phyloP scores from a whole-genome alignment of 2,113 vertebrate species.

The Siniperca knerii region DNA sequence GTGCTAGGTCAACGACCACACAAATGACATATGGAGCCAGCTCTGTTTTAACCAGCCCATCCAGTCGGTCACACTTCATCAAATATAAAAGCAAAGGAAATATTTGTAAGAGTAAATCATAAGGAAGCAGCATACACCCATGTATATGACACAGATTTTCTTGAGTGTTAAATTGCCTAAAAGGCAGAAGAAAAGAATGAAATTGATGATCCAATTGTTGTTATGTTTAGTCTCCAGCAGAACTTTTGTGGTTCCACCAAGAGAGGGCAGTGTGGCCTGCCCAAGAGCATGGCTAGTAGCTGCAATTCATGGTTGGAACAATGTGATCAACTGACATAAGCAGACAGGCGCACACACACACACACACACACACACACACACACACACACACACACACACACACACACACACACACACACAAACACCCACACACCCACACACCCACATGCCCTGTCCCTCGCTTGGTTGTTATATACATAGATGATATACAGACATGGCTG shows the following conservation, averaged over 20 bases:
- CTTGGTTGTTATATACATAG: conserved; percentile 71
- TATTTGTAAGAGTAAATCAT: conserved; percentile 54
- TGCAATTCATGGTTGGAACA: conserved; percentile 61
- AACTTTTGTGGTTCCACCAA: conserved; percentile 70
- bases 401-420: not conserved
- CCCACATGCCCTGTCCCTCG: conserved; percentile 32
- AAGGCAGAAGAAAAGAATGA: conserved; percentile 5
- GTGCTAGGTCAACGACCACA: conserved; percentile 66
- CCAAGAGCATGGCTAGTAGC: conserved; percentile 64
- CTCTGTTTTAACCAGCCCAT: conserved; percentile 52
- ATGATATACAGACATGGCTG: conserved; percentile 67
- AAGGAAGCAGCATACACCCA: conserved; percentile 10
- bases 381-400: conserved; percentile 9
- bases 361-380: conserved; percentile 6
- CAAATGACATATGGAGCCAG: conserved; percentile 66
- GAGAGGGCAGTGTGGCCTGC: conserved; percentile 86
- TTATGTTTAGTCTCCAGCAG: conserved; percentile 42
- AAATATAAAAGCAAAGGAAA: conserved; percentile 65
- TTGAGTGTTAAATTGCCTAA: conserved; percentile 15
- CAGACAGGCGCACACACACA: conserved; percentile 34
- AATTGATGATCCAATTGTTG: conserved; percentile 58
- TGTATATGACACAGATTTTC: not conserved
- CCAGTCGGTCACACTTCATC: conserved; percentile 72
- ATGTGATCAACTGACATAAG: conserved; percentile 72
- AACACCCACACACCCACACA: not conserved